Base-by-base conservation (phyloP, 2,888 invertebrate genomes). In the Schizaphis graminum region DNA sequence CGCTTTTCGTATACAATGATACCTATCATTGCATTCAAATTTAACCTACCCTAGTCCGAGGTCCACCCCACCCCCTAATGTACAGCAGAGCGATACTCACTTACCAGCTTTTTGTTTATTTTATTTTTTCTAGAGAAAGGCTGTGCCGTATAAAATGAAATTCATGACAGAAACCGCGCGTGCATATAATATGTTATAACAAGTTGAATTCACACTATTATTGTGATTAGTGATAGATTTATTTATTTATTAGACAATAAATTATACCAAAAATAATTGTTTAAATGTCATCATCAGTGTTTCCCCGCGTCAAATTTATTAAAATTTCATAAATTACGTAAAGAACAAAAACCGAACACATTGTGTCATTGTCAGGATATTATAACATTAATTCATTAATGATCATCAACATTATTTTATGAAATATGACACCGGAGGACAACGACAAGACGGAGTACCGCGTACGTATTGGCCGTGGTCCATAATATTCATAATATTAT, bases 391-490 rank as follows among this genome's bases (percentile, higher is more conserved):
- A 49, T 26, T 53, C 49, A 49, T n/a, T 85, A n/a, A n/a, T 47
- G 11, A 35, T 53, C 16, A 41, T 41, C 53, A 41, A 77, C 28
- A 67, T 26, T 67, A n/a, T 89, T 85, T 91, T 53, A 24, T 91
- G 94, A 91, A 93, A 94, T 94, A 91, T 41, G 94, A 94, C 86
- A 90, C 94, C 91, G 53, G 41, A 56, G 44, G 44, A n/a, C 47
- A n/a, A 35, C 92, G 21, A 56, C 56, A 53, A 47, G 26, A 53
- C 77, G 35, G 35, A 26, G 57, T 56, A 56, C 26, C 21, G 47
- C 8, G 10, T 24, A 8, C 61, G 49, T 61, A 86, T 94, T 91
- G 94, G 94, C 85, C 21, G 49, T 3, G n/a, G 53, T 94, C 94
- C 94, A 94, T 44, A 47, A 57, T 61, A 67, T 67, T 67, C 44